Evolutionary conservation across 2,888 invertebrate species (phyloP).

Genomic region (Carterocephalus palaemon): DNA sequence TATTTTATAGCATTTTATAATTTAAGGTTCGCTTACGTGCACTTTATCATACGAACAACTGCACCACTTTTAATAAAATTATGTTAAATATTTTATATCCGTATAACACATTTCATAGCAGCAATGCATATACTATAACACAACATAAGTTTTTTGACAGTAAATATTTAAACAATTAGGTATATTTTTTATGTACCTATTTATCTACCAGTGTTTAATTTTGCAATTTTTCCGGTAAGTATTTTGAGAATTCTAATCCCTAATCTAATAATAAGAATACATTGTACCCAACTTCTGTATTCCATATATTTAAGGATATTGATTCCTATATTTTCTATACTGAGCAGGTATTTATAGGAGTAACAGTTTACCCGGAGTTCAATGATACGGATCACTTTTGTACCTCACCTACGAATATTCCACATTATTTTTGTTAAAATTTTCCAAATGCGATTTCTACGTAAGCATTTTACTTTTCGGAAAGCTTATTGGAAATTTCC

Average conservation of each 20-base stretch:
- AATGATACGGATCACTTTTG: too few species aligned
- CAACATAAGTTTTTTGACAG: slow-evolving; percentile 3
- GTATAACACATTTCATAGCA: slow-evolving; percentile 10
- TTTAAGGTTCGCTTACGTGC: slow-evolving; percentile 47
- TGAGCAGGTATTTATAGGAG: too few species aligned
- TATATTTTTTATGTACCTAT: too few species aligned
- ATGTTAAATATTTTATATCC: slow-evolving; percentile 29
- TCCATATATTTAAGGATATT: too few species aligned
- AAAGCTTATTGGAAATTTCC: slow-evolving; percentile 62
- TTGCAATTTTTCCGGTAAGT: too few species aligned
- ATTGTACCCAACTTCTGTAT: too few species aligned
- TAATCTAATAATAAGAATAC: too few species aligned
- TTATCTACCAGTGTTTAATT: too few species aligned
- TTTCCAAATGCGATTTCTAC: slow-evolving; percentile 1
- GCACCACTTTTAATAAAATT: slow-evolving; percentile 43
- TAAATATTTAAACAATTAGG: slow-evolving; percentile 6
- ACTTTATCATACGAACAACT: slow-evolving; percentile 49
- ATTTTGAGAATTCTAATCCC: too few species aligned
- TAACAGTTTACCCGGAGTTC: too few species aligned
- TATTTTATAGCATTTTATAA: slow-evolving; percentile 53
- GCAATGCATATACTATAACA: slow-evolving; percentile 2
- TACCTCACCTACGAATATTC: too few species aligned
- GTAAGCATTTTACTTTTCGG: slow-evolving; percentile 31
- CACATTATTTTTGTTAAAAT: not conserved
- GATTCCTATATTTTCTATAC: too few species aligned